phyloP scores from a whole-genome alignment of 2,797 vertebrate species.

The Novumbra hubbsi region DNA sequence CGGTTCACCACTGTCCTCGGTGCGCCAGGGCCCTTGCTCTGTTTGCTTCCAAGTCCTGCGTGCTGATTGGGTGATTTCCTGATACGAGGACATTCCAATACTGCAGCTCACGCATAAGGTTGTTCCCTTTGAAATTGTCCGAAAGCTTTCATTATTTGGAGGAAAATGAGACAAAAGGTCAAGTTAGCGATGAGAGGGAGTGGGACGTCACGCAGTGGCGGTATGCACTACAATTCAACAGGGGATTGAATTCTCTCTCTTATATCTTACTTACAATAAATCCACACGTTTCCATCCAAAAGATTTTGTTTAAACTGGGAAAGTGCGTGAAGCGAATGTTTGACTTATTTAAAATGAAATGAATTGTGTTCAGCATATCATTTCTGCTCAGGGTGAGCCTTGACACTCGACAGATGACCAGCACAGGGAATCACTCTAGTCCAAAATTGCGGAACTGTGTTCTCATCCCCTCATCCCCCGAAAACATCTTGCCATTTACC shows the following conservation, averaged over 20 bases:
- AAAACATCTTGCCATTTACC: conserved; percentile 67
- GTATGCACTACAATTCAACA: conserved; percentile 74
- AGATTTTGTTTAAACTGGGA: conserved; percentile 78
- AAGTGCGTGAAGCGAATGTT: conserved; percentile 78
- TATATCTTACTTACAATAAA: conserved; percentile 80
- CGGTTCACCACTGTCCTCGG: conserved; percentile 55
- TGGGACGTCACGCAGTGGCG: conserved; percentile 67
- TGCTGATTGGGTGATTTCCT: conserved; percentile 82
- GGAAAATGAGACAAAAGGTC: conserved; percentile 78
- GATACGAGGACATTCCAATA: conserved; percentile 78
- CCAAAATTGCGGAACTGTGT: conserved; percentile 63
- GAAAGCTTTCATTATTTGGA: conserved; percentile 77
- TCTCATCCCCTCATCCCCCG: conserved; percentile 58
- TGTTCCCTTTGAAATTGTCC: conserved; percentile 70
- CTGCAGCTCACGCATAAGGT: conserved; percentile 65
- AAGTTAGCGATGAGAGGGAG: conserved; percentile 59
- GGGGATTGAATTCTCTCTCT: conserved; percentile 76
- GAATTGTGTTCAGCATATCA: conserved; percentile 72
- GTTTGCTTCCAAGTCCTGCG: conserved; percentile 79
- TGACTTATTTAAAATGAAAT: conserved; percentile 80
- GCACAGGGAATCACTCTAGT: conserved; percentile 59
- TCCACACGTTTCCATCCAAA: conserved; percentile 75
- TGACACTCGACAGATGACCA: conserved; percentile 67
- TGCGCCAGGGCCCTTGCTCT: conserved; percentile 56
- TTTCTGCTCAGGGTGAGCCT: conserved; percentile 60